Percentiles rank a stretch among this genome's conserved stretches.
These are phyloP conservation scores for Capitulum mitella DNA, from an alignment of 2,888 invertebrate genomes.

Conservation along the genomic window DNA sequence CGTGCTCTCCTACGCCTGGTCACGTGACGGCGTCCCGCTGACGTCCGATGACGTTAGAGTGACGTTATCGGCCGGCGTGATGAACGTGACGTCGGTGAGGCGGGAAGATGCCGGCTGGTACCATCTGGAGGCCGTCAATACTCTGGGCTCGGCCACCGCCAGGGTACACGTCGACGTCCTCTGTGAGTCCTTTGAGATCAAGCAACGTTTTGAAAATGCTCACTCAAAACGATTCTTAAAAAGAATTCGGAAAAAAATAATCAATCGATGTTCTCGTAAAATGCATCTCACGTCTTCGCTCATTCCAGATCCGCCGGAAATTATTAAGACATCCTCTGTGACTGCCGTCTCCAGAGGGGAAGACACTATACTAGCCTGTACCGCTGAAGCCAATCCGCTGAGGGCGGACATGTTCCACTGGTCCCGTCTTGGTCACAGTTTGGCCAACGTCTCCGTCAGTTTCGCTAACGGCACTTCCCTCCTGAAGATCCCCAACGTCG, in stretches of 20 bases:
- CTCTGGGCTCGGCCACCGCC: background rate
- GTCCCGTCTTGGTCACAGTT: background rate
- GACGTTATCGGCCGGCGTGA: background rate
- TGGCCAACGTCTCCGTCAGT: background rate
- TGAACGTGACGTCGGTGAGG: background rate
- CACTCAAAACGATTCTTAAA: no score
- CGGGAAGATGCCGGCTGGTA: background rate
- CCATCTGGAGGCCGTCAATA: background rate
- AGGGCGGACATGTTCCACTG: background rate
- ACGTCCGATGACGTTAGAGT: background rate
- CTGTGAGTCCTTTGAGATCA: background rate
- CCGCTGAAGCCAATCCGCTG: constrained; percentile 42
- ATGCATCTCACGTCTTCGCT: no score
- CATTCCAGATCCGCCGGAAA: background rate
- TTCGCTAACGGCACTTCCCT: background rate
- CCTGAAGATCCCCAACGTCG: background rate
- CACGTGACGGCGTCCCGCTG: background rate
- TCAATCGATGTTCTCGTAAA: no score
- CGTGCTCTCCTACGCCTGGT: background rate
- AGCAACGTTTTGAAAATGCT: no score
- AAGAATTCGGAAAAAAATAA: no score
- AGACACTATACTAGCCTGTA: constrained; percentile 78
- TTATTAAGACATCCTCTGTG: constrained; percentile 26
- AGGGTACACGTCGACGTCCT: background rate
- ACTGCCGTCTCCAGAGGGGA: constrained; percentile 31